These are phyloP conservation scores for Drosophila subquinaria DNA, from an alignment of 2,888 invertebrate species.

Conservation along the genomic window DNA sequence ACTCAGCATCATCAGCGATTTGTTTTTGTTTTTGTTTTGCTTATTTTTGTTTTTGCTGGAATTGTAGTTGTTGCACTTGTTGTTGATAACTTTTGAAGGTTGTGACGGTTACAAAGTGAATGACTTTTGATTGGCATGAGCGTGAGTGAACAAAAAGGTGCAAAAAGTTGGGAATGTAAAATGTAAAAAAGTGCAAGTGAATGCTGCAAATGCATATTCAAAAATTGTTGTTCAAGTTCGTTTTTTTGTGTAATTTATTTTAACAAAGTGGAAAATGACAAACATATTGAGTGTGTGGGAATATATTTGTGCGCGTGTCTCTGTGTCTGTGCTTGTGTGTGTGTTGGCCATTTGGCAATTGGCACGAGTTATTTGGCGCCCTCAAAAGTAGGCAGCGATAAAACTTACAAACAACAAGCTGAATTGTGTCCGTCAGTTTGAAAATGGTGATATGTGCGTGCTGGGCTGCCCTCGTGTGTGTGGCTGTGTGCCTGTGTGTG, in stretches of 20 bases:
- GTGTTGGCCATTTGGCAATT: conserved; percentile 32
- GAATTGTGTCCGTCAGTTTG: not conserved
- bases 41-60: conserved; percentile 2
- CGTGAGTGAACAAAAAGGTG: conserved; percentile 2
- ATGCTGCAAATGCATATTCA: not conserved
- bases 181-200: conserved; percentile 6
- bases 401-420: conserved; percentile 9
- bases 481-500: not conserved
- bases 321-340: conserved; percentile 5
- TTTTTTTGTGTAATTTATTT: conserved; percentile 5
- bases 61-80: conserved; percentile 4
- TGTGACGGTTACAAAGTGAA: conserved; percentile 36
- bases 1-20: conserved; percentile 11
- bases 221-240: conserved; percentile 3
- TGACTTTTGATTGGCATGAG: conserved; percentile 34
- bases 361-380: conserved; percentile 28
- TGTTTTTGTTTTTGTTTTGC: conserved; percentile 12
- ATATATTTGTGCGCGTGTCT: conserved; percentile 3
- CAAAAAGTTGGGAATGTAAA: conserved; percentile 1
- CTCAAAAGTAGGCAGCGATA: conserved; percentile 33
- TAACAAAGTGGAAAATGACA: not conserved
- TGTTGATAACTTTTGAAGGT: conserved; percentile 28
- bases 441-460: conserved; percentile 4
- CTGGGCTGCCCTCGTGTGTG: not conserved
- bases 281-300: conserved; percentile 17